Evolutionary conservation across 2,797 vertebrate genomes (phyloP).

Genomic region (Avahi laniger): DNA sequence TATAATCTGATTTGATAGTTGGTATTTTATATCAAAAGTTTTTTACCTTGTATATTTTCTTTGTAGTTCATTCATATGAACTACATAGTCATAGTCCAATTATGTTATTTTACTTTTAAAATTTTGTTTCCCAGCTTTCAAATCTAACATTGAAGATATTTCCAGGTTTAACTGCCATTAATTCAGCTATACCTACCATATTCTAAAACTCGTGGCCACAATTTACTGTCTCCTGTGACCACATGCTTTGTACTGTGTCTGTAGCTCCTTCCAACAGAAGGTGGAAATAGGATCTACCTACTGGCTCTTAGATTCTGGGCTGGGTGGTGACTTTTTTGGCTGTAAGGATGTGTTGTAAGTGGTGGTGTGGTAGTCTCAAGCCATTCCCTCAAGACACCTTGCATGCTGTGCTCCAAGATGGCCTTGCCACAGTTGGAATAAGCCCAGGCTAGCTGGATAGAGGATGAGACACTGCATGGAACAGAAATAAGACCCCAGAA

Average conservation of each 20-base stretch:
- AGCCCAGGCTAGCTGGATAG: not conserved
- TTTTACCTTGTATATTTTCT: not conserved
- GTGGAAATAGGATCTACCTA: not conserved
- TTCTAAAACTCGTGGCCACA: not conserved
- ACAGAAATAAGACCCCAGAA: not conserved
- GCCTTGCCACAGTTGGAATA: not conserved
- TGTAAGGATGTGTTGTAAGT: not conserved
- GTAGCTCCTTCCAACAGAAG: not conserved
- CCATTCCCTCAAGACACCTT: not conserved
- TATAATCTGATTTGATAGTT: not conserved
- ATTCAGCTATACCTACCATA: not conserved
- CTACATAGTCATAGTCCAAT: not conserved
- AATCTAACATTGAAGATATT: not conserved
- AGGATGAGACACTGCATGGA: not conserved
- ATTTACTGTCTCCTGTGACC: not conserved
- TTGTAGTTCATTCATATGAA: not conserved
- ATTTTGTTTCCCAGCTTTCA: not conserved
- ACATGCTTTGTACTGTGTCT: not conserved
- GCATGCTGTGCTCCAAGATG: not conserved
- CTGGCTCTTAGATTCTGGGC: not conserved
- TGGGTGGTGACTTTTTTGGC: not conserved
- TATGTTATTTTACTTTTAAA: not conserved
- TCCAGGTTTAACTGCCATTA: not conserved
- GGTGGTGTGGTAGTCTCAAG: not conserved
- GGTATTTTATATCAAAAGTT: not conserved